These are phyloP conservation scores for Platycercus adscitus DNA, from an alignment of 2,113 vertebrate genomes.

Conservation along the genomic window DNA sequence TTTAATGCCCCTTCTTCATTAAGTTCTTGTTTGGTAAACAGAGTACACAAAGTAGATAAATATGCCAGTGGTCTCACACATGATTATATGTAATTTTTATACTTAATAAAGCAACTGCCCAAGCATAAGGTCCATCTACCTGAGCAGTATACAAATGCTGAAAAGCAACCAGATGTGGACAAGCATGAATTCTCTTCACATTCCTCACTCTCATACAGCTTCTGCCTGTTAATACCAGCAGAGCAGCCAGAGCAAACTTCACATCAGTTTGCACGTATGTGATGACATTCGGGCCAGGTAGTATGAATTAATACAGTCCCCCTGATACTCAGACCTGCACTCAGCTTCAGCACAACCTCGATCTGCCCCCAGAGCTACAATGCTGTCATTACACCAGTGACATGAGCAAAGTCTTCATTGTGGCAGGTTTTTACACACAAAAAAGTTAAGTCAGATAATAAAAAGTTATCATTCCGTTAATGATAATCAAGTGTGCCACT, in stretches of 20 bases:
- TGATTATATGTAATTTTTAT: not conserved
- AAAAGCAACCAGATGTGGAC: not conserved
- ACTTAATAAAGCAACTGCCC: not conserved
- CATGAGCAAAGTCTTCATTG: not conserved
- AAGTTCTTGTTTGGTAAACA: not conserved
- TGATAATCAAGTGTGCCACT: not conserved
- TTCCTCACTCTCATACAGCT: not conserved
- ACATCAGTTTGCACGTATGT: not conserved
- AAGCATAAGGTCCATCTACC: not conserved
- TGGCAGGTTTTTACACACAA: not conserved
- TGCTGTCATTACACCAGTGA: not conserved
- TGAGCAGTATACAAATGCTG: not conserved
- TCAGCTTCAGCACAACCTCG: not conserved
- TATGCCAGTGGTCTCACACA: not conserved
- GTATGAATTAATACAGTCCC: not conserved
- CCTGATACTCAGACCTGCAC: not conserved
- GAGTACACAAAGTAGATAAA: not conserved
- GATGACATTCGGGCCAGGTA: not conserved
- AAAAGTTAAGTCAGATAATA: not conserved
- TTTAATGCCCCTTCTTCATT: not conserved
- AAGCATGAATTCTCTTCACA: not conserved
- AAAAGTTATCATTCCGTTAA: slow-evolving; percentile 1
- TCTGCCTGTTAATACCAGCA: not conserved
- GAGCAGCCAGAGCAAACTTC: not conserved
- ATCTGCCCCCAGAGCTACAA: not conserved